Conservation (phyloP, 2,888 invertebrate species). For the Lottia scabra region DNA sequence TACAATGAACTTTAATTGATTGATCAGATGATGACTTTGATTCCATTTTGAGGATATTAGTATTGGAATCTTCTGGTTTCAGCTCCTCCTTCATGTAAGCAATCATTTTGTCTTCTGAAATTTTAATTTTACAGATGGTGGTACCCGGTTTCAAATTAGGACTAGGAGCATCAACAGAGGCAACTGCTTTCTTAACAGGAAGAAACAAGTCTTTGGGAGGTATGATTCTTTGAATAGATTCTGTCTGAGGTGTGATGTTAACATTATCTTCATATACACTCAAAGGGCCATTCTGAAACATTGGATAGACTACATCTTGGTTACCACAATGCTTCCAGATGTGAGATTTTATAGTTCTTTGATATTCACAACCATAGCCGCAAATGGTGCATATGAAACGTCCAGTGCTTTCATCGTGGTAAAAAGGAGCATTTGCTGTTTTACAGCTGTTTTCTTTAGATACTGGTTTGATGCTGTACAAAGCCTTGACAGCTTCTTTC, state of each 20-base stretch:
- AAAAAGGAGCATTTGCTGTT: constrained; percentile 38
- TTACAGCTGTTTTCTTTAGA: constrained; percentile 34
- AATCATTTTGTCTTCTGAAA: constrained; percentile 12
- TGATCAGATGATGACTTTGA: constrained; percentile 1
- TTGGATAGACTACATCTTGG: constrained; percentile 65
- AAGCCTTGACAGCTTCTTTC: not conserved
- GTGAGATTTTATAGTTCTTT: constrained; percentile 67
- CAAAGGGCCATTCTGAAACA: constrained; percentile 66
- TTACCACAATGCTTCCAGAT: constrained; percentile 69
- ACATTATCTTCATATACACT: constrained; percentile 59
- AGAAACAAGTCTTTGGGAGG: constrained; percentile 3
- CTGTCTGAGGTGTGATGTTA: not conserved
- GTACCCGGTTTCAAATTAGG: constrained; percentile 7
- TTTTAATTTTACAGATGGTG: constrained; percentile 13
- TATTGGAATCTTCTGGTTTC: constrained; percentile 7
- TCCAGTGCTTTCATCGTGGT: constrained; percentile 50
- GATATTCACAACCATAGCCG: constrained; percentile 65
- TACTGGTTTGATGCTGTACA: constrained; percentile 26
- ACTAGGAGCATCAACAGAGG: constrained; percentile 5
- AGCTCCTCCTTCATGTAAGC: not conserved
- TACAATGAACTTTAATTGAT: not conserved
- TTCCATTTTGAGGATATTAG: not conserved
- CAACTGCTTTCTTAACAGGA: constrained; percentile 8
- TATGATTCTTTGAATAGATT: not conserved
- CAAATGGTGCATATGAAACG: constrained; percentile 64